These are phyloP conservation scores for Trichechus manatus DNA, from an alignment of 2,113 vertebrate species.

Conservation along the genomic window DNA sequence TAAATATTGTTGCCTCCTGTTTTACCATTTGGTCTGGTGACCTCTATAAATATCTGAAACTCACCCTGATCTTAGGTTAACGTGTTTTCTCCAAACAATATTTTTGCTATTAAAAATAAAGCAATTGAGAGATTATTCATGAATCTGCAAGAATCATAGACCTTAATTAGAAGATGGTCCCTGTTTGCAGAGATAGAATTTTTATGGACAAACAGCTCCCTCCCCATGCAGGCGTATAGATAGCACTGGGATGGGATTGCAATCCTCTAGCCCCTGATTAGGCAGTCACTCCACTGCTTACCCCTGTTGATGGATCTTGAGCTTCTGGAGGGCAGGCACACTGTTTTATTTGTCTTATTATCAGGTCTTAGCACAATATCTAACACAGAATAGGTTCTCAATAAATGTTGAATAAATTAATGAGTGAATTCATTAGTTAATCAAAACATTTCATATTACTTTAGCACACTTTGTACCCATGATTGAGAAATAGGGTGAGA, in stretches of 20 bases:
- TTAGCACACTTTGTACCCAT: not conserved
- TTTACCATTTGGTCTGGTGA: not conserved
- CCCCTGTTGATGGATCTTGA: fast-evolving
- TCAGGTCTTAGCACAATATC: not conserved
- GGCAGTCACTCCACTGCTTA: not conserved
- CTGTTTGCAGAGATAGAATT: not conserved
- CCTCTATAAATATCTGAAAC: not conserved
- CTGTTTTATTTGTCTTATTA: not conserved
- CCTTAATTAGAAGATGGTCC: not conserved
- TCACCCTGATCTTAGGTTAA: not conserved
- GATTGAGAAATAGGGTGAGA: not conserved
- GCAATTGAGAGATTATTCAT: not conserved
- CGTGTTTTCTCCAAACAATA: not conserved
- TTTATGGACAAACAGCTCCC: not conserved
- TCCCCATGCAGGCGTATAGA: not conserved
- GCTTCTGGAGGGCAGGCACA: not conserved
- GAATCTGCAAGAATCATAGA: not conserved
- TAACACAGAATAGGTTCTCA: not conserved
- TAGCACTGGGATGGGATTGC: not conserved
- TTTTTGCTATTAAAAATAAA: conserved; percentile 30
- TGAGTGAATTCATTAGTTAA: not conserved
- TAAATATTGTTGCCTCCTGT: not conserved
- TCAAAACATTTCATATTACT: not conserved
- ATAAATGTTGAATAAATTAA: not conserved
- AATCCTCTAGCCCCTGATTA: not conserved